Base-by-base conservation (phyloP, 2,797 vertebrate species). In the Lepilemur ruficaudatus region DNA sequence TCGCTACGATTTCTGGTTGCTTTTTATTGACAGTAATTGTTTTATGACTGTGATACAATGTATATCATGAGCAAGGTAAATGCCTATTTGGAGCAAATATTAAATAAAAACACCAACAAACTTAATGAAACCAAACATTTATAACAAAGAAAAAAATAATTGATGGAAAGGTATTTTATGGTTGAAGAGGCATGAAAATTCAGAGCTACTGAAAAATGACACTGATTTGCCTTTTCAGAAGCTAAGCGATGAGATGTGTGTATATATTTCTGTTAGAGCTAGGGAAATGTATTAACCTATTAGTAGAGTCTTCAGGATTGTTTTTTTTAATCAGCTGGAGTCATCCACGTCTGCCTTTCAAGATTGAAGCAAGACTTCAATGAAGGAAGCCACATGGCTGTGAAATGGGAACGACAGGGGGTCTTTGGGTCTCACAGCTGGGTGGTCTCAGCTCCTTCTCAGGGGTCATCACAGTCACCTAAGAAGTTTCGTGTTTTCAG, bases 111-210 rank as follows among this genome's bases (percentile, higher is more conserved):
- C 73, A 23, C 57, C n/a, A 76, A 73, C 46, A 89, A 87, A 85
- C 20, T 82, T 69, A 79, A 87, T 46, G 28, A 82, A 95, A 89
- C 4, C 20, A 86, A 76, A 65, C 50, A 85, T 76, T 89, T 88
- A 61, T 61, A 78, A 76, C 79, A 17, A 95, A 59, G 48, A 46
- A 61, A 48, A 82, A 97, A 97, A 38, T 78, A 67, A 35, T 30
- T 38, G 57, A n/a, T 81, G 17, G 90, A 93, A 95, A 90, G 5
- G 23, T 78, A 18, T 85, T 96, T 96, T 67, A 65, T 83, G 86
- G 94, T 61, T 57, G 81, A 50, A 52, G 86, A 73, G 3, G 7
- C 9, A 10, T 84, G 17, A 97, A 94, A 91, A 86, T 55, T 89
- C 52, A 63, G 86, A 52, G 46, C 84, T 43, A 32, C 18, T 94